Evolutionary conservation across 2,797 vertebrate genomes (phyloP).

Genomic region (Leucoraja ocellata): DNA sequence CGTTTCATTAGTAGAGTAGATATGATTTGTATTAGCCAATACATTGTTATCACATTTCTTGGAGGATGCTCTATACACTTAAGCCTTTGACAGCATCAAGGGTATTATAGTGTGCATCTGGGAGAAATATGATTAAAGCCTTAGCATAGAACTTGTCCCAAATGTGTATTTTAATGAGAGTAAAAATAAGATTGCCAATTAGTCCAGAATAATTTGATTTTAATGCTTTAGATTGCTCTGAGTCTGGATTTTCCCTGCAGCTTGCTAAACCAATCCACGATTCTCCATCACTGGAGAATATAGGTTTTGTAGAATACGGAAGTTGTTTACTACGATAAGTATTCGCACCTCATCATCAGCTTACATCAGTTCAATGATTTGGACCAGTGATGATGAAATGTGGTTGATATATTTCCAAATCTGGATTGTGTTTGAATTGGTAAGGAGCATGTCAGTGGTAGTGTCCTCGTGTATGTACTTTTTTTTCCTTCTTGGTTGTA

Average conservation of each 20-base stretch:
- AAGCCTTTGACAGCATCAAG: not conserved
- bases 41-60: not conserved
- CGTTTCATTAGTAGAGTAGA: not conserved
- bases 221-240: slow-evolving; percentile 29
- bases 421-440: too few relatives aligned
- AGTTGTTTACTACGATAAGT: not conserved
- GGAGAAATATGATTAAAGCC: slow-evolving; percentile 6
- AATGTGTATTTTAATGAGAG: slow-evolving; percentile 22
- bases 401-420: too few relatives aligned
- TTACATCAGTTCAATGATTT: not conserved
- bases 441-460: too few relatives aligned
- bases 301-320: slow-evolving; percentile 1
- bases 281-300: slow-evolving; percentile 33
- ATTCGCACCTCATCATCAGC: not conserved
- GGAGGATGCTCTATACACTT: not conserved
- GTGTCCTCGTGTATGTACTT: too few relatives aligned
- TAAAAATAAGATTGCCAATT: slow-evolving; percentile 32
- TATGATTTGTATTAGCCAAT: not conserved
- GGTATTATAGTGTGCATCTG: slow-evolving; percentile 33
- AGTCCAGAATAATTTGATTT: slow-evolving; percentile 36
- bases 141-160: slow-evolving; percentile 8
- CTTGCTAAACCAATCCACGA: slow-evolving; percentile 15
- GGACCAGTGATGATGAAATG: too few relatives aligned
- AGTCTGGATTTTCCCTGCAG: slow-evolving; percentile 21
- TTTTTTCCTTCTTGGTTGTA: too few relatives aligned